phyloP scores from a whole-genome alignment of 1,140 invertebrate genomes.

The Danaus plexippus region DNA sequence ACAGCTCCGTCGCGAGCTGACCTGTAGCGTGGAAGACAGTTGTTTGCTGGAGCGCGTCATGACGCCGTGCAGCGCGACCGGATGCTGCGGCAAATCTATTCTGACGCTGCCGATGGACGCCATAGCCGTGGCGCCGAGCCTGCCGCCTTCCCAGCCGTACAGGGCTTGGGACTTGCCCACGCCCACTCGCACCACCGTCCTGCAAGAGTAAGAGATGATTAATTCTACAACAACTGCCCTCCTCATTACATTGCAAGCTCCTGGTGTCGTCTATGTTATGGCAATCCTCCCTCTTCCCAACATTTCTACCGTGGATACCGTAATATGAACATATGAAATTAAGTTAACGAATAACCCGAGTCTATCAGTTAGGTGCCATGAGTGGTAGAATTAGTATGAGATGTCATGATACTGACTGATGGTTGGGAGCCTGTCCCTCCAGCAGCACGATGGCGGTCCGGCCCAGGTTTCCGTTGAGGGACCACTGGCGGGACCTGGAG shows the following conservation, averaged over 20 bases:
- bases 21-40: constrained; percentile 86
- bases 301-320: too few species aligned
- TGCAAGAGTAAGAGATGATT: constrained; percentile 36
- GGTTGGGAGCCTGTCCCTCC: constrained; percentile 90
- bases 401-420: constrained; percentile 77
- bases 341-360: too few species aligned
- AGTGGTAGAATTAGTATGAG: too few species aligned
- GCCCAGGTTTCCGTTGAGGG: constrained; percentile 91
- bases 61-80: constrained; percentile 96
- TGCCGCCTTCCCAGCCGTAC: constrained; percentile 85
- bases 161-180: constrained; percentile 93
- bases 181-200: constrained; percentile 94
- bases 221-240: not conserved
- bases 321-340: too few species aligned
- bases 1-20: not conserved
- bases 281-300: too few species aligned
- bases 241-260: too few species aligned
- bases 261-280: too few species aligned
- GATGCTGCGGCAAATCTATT: constrained; percentile 97
- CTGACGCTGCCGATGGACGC: constrained; percentile 90
- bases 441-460: constrained; percentile 93
- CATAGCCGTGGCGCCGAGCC: constrained; percentile 82
- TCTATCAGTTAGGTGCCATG: too few species aligned
- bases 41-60: constrained; percentile 95
- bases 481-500: constrained; percentile 90